Base-by-base conservation (phyloP, 2,888 invertebrate genomes). In the Diarsia brunnea region DNA sequence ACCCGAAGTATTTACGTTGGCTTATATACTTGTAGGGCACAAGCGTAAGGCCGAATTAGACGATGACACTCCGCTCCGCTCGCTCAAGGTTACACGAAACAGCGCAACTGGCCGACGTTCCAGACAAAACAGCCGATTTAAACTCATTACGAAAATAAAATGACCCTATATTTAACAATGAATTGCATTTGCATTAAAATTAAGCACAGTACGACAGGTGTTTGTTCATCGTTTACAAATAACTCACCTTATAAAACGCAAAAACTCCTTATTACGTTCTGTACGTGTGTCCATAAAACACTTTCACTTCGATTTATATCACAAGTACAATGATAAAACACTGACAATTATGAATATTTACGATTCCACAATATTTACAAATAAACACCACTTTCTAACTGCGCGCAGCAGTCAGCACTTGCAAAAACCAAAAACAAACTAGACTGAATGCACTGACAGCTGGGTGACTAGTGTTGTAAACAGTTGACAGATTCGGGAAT, bases 351-450 rank as follows among this genome's bases (percentile, higher is more conserved):
- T 72, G 75, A 87, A 86, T 94, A 94, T 95, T 94, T 93, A 93
- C 92, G 92, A 90, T 89, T 91, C 88, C 89, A 87, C 92, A 94
- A 92, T 95, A 95, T 96, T 95, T 95, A 95, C 95, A 95, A 95
- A 95, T 94, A 95, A 90, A 93, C 89, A 92, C 89, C 92, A 93
- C 94, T 93, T 93, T 93, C 93, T 89, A 70, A 92, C 92, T 87
- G 89, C 90, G 90, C 92, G 89, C 89, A 91, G 88, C 89, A 93
- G 91, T 92, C 89, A 91, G 88, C 89, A 93, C 91, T 92, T 89
- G 79, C 90, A 90, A 83, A 92, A 91, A 88, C 90, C 90, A 93
- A 90, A 93, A 92, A 93, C 90, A 89, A 91, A 84, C 87, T 72
- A 90, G 84, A 85, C 80, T 77, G 75, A 67, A 49, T n/a, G 76